phyloP scores from a whole-genome alignment of 1,140 invertebrate species.

The Leptinotarsa texana region DNA sequence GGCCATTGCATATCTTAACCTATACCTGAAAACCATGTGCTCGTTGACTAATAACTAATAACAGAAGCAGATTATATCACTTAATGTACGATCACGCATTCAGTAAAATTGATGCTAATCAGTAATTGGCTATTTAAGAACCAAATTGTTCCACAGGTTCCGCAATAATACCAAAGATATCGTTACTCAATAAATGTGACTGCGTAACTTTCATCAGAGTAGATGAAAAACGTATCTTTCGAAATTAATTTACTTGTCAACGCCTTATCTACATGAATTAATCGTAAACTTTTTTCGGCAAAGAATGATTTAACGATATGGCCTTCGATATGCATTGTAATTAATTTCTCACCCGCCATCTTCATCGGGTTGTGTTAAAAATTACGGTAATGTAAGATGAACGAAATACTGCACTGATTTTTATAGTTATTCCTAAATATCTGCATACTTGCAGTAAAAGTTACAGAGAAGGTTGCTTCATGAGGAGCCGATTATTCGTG shows the following conservation, averaged over 20 bases:
- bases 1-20: neutral
- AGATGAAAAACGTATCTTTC: neutral
- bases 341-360: neutral
- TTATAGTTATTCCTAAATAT: too few relatives aligned
- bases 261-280: neutral
- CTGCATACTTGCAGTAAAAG: too few relatives aligned
- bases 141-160: neutral
- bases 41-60: neutral
- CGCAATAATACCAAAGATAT: constrained; percentile 8
- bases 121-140: constrained; percentile 19
- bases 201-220: constrained; percentile 3
- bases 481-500: too few relatives aligned
- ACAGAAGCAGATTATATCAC: neutral
- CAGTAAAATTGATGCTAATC: constrained; percentile 16
- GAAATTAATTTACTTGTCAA: constrained; percentile 16
- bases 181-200: constrained; percentile 12
- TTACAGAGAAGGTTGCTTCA: too few relatives aligned
- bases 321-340: neutral
- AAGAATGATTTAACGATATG: neutral
- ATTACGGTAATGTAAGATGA: too few relatives aligned
- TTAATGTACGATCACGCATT: constrained; percentile 17
- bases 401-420: too few relatives aligned
- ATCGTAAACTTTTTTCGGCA: neutral
- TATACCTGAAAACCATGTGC: neutral
- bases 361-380: neutral